These are phyloP conservation scores for Palythoa heliodiscus DNA, from an alignment of 92 coral and sea anemone genomes.

Conservation along the genomic window DNA sequence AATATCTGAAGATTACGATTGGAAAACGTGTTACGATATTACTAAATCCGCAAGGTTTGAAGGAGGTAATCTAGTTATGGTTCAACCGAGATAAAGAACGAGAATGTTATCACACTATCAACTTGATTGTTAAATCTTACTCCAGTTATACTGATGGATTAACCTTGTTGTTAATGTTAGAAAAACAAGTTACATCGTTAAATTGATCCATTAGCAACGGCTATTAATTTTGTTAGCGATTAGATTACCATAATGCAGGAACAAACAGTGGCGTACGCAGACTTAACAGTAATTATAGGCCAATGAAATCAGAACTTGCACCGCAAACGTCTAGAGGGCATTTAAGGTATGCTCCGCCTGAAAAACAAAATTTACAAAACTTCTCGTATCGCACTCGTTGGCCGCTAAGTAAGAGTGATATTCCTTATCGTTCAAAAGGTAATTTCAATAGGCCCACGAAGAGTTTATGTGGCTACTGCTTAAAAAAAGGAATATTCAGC, in stretches of 20 bases:
- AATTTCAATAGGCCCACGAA: no score
- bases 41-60: not conserved
- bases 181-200: not conserved
- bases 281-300: no score
- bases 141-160: not conserved
- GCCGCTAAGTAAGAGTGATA: no score
- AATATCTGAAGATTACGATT: constrained; percentile 43
- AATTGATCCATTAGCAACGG: not conserved
- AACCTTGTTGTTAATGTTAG: not conserved
- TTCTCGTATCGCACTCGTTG: no score
- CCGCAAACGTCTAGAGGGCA: no score
- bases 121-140: not conserved
- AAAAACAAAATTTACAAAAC: no score
- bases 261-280: not conserved
- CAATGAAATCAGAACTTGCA: no score
- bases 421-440: no score
- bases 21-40: constrained; percentile 24
- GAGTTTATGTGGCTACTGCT: no score
- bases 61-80: constrained; percentile 4
- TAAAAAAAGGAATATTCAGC: no score
- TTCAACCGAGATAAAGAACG: not conserved
- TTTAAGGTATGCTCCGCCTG: no score
- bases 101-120: not conserved
- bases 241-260: not conserved
- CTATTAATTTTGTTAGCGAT: not conserved